Conservation (phyloP, 2,888 invertebrate species). For the Anoplius nigerrimus region DNA sequence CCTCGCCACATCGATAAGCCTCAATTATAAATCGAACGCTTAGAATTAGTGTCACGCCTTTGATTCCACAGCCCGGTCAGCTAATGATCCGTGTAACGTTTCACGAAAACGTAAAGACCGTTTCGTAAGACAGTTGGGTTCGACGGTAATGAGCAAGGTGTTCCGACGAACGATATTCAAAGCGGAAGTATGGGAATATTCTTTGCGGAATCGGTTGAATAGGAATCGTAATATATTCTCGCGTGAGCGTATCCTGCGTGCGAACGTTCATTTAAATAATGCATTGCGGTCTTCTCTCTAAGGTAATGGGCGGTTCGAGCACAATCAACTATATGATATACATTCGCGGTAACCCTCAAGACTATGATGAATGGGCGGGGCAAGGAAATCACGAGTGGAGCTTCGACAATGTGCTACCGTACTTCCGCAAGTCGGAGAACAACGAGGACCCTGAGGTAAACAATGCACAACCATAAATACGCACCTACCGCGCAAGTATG, state of each 20-base stretch:
- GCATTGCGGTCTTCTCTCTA: slow-evolving; percentile 62
- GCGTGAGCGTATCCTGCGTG: too few species aligned
- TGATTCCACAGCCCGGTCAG: too few species aligned
- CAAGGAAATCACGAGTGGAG: slow-evolving; percentile 78
- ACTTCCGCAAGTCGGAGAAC: slow-evolving; percentile 77
- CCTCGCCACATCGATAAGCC: slow-evolving; percentile 80
- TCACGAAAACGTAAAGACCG: too few species aligned
- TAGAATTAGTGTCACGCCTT: too few species aligned
- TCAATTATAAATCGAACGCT: background rate
- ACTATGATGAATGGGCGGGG: slow-evolving; percentile 78
- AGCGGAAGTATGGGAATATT: too few species aligned
- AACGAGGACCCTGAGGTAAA: slow-evolving; percentile 63
- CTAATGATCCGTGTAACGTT: too few species aligned
- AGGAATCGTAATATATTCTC: too few species aligned
- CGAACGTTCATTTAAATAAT: too few species aligned
- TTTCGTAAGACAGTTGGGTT: too few species aligned
- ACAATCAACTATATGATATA: slow-evolving; percentile 81
- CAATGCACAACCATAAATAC: background rate
- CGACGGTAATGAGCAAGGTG: too few species aligned
- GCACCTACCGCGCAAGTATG: background rate
- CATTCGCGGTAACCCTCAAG: slow-evolving; percentile 77
- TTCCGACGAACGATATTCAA: too few species aligned
- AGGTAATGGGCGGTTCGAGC: slow-evolving; percentile 79
- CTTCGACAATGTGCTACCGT: slow-evolving; percentile 75
- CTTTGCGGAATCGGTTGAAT: too few species aligned